Base-by-base conservation (phyloP, 2,113 vertebrate genomes). In the Blennius ocellaris region DNA sequence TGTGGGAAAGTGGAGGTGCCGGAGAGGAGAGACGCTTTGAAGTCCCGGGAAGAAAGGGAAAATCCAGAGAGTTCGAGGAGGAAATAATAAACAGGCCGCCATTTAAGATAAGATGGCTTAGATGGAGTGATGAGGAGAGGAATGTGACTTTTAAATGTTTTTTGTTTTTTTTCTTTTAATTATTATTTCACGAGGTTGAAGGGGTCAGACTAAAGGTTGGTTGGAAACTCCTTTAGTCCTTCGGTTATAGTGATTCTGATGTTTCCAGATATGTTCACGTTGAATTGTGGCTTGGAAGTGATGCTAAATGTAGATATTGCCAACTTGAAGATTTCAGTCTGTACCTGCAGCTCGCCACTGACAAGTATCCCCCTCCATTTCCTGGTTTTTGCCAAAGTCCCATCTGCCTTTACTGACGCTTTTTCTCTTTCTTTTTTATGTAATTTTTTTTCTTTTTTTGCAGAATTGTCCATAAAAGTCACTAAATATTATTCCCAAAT, bases 11-110 rank as follows among this genome's bases (percentile, higher is more conserved):
- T 73, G 63, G 59, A 80, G 69, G 64, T 72, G 79, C 5, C 41
- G 63, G 12, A 69, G 56, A 49, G 44, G 62, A 61, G 1, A 45
- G 38, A 37, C 48, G 67, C 84, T 87, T 90, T 88, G 84, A 90
- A 85, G 78, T 77, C 10, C 39, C 51, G 16, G 57, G 53, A 55
- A 69, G 67, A 70, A 81, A 68, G 48, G 48, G 11, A 59, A 76
- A 76, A 51, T 41, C 21, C 21, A 30, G 21, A n/a, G 75, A 68
- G 63, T 67, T 73, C 65, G 55, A 52, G 8, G 54, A 79, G 81
- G 87, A 89, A 87, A 81, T 77, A 75, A 84, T 84, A 74, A 82
- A 80, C 59, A 14, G 0, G 62, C 44, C 41, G 57, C 70, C 67
- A 1, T 59, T 72, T 63, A 30, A 30, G 67, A 44, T 15, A 59